These are phyloP conservation scores for Pristiophorus japonicus DNA, from an alignment of 2,113 vertebrate species.

Conservation along the genomic window DNA sequence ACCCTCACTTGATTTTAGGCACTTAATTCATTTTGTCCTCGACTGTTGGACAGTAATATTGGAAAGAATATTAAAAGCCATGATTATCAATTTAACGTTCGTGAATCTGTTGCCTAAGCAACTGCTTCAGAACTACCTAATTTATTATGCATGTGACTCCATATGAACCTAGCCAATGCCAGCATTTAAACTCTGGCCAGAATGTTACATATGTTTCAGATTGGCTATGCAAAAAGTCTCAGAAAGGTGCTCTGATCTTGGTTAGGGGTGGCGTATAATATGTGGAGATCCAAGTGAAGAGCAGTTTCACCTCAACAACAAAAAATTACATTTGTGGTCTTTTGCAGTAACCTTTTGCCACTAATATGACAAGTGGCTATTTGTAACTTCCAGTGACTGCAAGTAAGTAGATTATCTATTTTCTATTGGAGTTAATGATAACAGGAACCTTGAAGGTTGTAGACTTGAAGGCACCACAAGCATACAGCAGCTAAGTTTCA, in stretches of 20 bases:
- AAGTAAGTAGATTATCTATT: not conserved
- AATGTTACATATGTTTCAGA: not conserved
- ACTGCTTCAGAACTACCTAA: not conserved
- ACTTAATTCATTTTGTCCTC: not conserved
- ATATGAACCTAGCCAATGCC: not conserved
- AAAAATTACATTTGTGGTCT: not conserved
- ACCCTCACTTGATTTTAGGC: not conserved
- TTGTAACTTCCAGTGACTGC: not conserved
- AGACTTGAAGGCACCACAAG: not conserved
- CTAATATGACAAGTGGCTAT: not conserved
- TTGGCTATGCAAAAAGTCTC: not conserved
- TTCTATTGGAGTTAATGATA: not conserved
- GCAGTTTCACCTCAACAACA: not conserved
- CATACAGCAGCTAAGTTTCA: not conserved
- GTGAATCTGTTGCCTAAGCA: not conserved
- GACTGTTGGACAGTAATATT: not conserved
- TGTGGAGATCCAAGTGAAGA: not conserved
- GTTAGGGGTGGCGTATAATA: not conserved
- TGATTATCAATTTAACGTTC: not conserved
- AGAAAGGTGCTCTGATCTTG: not conserved
- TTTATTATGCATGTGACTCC: not conserved
- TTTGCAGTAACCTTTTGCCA: not conserved
- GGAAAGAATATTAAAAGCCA: not conserved
- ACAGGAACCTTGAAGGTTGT: not conserved
- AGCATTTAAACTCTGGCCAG: not conserved